phyloP scores from a whole-genome alignment of 2,888 invertebrate species.

The Torymus texanus region DNA sequence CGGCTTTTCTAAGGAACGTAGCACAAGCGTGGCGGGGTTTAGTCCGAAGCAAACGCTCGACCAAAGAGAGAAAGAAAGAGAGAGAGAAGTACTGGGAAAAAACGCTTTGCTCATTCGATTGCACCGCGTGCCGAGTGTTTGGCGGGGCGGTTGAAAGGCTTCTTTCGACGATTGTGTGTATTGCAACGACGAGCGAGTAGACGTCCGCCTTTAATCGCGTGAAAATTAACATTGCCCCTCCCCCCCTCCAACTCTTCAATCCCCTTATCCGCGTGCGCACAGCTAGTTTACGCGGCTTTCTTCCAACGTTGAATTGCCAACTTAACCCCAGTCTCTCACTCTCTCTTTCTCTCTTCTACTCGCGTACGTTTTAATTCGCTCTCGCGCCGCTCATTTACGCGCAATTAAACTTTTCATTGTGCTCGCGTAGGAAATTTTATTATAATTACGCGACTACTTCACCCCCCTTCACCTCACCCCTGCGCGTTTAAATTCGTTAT shows the following conservation, averaged over 20 bases:
- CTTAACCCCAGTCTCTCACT: too few species aligned
- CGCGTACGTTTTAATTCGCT: not conserved
- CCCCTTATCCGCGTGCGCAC: not conserved
- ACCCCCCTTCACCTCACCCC: too few species aligned
- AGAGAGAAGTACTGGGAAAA: slow-evolving; percentile 16
- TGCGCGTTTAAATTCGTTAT: too few species aligned
- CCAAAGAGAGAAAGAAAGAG: slow-evolving; percentile 12
- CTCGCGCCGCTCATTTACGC: not conserved
- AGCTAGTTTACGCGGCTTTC: not conserved
- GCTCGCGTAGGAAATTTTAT: too few species aligned
- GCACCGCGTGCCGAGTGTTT: slow-evolving; percentile 37
- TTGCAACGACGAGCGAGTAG: slow-evolving; percentile 15
- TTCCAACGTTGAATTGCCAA: too few species aligned
- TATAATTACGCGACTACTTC: too few species aligned
- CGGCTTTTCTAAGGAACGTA: slow-evolving; percentile 38
- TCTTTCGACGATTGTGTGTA: slow-evolving; percentile 8
- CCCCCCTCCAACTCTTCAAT: not conserved
- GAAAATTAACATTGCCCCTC: not conserved
- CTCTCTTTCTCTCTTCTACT: not conserved
- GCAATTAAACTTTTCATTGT: too few species aligned
- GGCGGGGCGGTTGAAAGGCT: slow-evolving; percentile 13
- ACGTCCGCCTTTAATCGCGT: slow-evolving; percentile 18
- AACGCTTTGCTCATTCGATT: slow-evolving; percentile 35
- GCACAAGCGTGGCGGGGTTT: not conserved
- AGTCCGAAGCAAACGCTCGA: not conserved